phyloP scores from a whole-genome alignment of 1,140 invertebrate genomes.

The Muscidifurax raptorellus region DNA sequence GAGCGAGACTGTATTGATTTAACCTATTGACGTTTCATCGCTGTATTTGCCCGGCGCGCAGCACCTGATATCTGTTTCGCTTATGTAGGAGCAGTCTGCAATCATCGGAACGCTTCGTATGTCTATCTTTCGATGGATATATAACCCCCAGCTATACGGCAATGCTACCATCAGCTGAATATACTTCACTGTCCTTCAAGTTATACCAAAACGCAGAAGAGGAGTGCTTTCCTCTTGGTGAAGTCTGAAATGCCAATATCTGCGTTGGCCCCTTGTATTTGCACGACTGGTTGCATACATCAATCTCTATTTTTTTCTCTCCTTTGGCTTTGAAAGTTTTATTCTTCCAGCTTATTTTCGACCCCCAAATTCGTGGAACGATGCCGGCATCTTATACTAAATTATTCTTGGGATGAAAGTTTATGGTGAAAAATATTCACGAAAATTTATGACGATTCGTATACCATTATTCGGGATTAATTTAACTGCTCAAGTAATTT shows the following conservation, averaged over 20 bases:
- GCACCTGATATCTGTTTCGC: constrained; percentile 35
- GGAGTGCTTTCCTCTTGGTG: not conserved
- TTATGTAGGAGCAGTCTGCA: constrained; percentile 50
- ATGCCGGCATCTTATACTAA: no score
- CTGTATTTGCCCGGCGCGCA: not conserved
- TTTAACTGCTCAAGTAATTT: no score
- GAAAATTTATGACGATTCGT: no score
- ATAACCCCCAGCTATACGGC: constrained; percentile 20
- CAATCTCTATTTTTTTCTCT: no score
- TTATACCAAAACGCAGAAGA: not conserved
- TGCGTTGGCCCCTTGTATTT: not conserved
- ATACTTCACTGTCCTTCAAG: constrained; percentile 25
- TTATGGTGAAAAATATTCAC: no score
- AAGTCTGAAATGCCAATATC: not conserved
- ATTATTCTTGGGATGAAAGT: no score
- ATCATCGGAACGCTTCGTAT: constrained; percentile 37
- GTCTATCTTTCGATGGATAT: constrained; percentile 10
- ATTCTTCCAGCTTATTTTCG: no score
- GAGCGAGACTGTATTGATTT: not conserved
- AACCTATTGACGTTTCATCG: constrained; percentile 18
- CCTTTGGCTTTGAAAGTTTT: no score
- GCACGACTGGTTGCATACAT: no score
- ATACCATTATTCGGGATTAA: no score
- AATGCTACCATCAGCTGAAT: constrained; percentile 4
- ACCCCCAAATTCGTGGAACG: no score